Percentiles rank a stretch among this genome's conserved stretches.
Evolutionary conservation across 2,113 vertebrate genomes (phyloP).

Genomic region (Callithrix jacchus): DNA sequence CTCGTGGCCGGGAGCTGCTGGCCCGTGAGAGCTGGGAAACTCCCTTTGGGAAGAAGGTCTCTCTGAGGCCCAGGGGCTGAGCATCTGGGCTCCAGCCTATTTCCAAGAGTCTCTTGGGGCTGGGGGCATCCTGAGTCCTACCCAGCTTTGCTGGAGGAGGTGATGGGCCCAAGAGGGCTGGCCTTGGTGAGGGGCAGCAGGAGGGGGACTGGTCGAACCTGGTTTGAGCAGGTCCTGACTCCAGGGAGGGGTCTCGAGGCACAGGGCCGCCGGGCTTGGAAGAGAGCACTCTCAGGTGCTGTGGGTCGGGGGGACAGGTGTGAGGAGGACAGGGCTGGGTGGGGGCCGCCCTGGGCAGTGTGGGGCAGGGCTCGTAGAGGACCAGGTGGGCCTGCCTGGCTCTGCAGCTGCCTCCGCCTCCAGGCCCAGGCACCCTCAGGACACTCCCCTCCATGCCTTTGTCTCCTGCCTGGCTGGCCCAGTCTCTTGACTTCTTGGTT

Average conservation of each 20-base stretch:
- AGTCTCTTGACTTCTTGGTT: background rate
- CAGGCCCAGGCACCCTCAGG: no score
- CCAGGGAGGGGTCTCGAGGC: background rate
- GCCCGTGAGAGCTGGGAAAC: background rate
- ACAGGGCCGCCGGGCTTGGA: accelerated
- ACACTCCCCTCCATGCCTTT: no score
- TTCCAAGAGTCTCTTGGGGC: background rate
- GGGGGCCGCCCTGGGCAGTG: accelerated
- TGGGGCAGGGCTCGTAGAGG: background rate
- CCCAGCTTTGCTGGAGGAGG: background rate
- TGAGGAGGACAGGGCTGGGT: background rate
- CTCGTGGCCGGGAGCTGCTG: background rate
- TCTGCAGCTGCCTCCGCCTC: no score
- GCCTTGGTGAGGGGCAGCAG: accelerated
- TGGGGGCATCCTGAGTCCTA: background rate
- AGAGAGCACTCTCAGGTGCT: background rate
- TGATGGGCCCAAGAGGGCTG: background rate
- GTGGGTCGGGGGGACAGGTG: accelerated
- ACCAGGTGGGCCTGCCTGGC: no score
- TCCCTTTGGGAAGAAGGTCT: background rate
- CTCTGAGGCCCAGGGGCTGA: accelerated
- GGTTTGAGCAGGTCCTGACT: no score
- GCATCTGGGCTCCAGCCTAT: background rate
- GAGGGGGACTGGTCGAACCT: background rate
- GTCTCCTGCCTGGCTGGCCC: background rate